phyloP scores from a whole-genome alignment of 2,888 invertebrate genomes.

The Bhutanitis thaidina region DNA sequence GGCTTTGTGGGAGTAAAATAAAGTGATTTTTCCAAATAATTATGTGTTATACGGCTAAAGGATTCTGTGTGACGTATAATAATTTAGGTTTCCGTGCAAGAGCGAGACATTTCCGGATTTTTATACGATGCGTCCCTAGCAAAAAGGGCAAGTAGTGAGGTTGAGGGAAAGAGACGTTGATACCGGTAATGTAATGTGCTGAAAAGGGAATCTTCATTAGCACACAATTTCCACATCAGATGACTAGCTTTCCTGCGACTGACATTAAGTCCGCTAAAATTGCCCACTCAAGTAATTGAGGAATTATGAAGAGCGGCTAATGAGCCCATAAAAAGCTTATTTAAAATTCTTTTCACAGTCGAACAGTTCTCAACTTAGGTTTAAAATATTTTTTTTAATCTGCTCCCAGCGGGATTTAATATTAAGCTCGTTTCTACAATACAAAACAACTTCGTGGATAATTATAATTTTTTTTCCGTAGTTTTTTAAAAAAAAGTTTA shows the following conservation, averaged over 20 bases:
- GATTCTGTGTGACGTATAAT: conserved; percentile 6
- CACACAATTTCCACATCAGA: conserved; percentile 65
- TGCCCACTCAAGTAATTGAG: conserved; percentile 51
- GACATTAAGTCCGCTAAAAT: conserved; percentile 49
- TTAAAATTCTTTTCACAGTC: background rate
- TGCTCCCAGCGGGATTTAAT: too few species aligned
- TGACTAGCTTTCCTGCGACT: conserved; percentile 49
- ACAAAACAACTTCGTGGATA: too few species aligned
- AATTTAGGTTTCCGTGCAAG: too few species aligned
- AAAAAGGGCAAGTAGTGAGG: conserved; percentile 26
- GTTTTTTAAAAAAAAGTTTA: too few species aligned
- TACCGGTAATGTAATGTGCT: conserved; percentile 18
- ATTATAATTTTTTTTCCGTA: too few species aligned
- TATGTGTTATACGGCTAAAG: background rate
- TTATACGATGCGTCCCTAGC: conserved; percentile 15
- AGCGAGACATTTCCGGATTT: too few species aligned
- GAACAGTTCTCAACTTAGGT: background rate
- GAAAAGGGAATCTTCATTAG: conserved; percentile 30
- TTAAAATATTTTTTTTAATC: too few species aligned
- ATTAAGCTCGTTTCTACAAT: too few species aligned
- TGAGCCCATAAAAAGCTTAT: background rate
- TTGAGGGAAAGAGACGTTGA: conserved; percentile 21
- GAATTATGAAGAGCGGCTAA: conserved; percentile 30
- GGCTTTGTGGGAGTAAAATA: too few species aligned
- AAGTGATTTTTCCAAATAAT: too few species aligned